Evolutionary conservation across 2,797 vertebrate genomes (phyloP), one percentile per base, ranked within the genome.

Genomic region (Crocodylus rhombifer): DNA sequence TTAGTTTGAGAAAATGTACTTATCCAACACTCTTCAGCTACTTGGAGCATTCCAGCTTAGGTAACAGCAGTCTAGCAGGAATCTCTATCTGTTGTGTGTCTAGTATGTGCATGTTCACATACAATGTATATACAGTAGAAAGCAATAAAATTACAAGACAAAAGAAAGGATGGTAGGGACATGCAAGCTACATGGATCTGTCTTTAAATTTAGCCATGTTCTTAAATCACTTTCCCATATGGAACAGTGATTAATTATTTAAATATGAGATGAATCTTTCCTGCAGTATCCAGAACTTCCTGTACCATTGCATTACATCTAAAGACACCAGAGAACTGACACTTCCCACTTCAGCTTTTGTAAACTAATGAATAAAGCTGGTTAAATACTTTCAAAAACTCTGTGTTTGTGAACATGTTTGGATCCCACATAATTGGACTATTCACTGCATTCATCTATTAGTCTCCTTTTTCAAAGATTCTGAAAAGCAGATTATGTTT

Each of bases 381-480:
- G 36, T 71, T 23, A 71, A 71, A 71, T 42, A 42, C 15, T 42
- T 71, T 69, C 63, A 16, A 33, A 91, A 94, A 93, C 84, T 90
- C 71, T n/a, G 79, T 83, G 79, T 83, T 93, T 86, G 83, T 28
- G 65, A 88, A 4, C 84, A 77, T 76, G 90, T 87, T 76, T 90
- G 2, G 67, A 93, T 84, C 65, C 67, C 63, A 86, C 80, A 82
- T 14, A 71, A 65, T 79, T 94, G 81, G 60, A 33, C 88, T 91
- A 36, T 92, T 91, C 73, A 82, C 58, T 33, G 30, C 42, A 87
- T 91, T 86, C 78, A 80, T 82, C 64, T 77, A 89, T 89, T 83
- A 71, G 42, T 71, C 42, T 21, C 7, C 21, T 87, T 1, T 2
- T 87, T 71, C 30, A 80, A 87, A 60, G 65, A 56, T 63, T 79